These are phyloP conservation scores for Erebia epiphron DNA, from an alignment of 2,888 invertebrate genomes.

Conservation along the genomic window DNA sequence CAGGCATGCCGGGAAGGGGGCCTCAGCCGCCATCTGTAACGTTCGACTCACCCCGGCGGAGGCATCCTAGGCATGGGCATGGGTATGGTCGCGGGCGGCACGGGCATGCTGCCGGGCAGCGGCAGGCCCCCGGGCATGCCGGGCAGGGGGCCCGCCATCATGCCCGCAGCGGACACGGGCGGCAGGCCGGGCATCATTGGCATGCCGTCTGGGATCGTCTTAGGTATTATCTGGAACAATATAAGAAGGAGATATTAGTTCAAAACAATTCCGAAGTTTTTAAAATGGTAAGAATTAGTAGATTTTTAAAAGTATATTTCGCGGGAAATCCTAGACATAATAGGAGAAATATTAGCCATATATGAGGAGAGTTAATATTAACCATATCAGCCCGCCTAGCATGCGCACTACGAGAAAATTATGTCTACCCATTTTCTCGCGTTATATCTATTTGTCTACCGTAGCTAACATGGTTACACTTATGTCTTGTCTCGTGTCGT, in stretches of 20 bases:
- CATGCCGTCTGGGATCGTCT: constrained; percentile 63
- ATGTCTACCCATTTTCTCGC: no score
- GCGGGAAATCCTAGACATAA: not conserved
- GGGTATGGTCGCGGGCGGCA: constrained; percentile 43
- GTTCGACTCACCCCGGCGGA: constrained; percentile 58
- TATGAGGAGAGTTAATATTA: no score
- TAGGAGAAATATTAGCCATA: no score
- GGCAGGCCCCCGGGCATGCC: constrained; percentile 42
- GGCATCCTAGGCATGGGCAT: constrained; percentile 59
- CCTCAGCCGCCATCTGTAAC: not conserved
- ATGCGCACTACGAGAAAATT: no score
- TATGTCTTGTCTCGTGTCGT: no score
- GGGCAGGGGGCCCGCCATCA: constrained; percentile 33
- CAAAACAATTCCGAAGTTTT: no score
- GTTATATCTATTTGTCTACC: no score
- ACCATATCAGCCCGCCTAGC: no score
- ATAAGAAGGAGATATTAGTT: no score
- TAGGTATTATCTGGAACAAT: constrained; percentile 64
- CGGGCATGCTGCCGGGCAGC: constrained; percentile 32
- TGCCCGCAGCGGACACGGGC: constrained; percentile 33
- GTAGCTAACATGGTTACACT: no score
- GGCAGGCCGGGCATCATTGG: constrained; percentile 51
- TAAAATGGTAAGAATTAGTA: no score
- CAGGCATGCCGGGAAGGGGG: no score
- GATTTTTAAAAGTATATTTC: not conserved